A percentile compares a stretch with the other conserved stretches of the same genome.
Conservation (phyloP, 1,140 invertebrate species). For the Hormaphis cornu region DNA sequence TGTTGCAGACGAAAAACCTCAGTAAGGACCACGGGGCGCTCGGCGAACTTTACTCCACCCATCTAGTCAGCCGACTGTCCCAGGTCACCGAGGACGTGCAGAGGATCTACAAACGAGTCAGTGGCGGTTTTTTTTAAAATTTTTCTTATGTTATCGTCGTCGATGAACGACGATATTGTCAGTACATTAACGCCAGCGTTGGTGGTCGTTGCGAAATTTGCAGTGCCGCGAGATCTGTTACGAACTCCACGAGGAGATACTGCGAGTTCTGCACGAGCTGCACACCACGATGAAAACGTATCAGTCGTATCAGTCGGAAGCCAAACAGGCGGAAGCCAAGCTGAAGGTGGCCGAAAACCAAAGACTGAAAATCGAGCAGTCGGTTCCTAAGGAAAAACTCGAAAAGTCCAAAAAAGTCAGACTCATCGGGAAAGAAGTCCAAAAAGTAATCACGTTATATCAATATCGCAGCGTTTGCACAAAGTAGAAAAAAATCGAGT, state of each 20-base stretch:
- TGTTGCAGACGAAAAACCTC: constrained; percentile 77
- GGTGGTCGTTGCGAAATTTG: constrained; percentile 37
- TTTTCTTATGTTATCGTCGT: too few species aligned
- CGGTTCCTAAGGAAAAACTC: constrained; percentile 59
- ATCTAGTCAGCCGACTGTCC: constrained; percentile 68
- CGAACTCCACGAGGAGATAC: constrained; percentile 88
- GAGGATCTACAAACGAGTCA: constrained; percentile 74
- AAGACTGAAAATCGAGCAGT: constrained; percentile 58
- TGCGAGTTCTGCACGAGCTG: constrained; percentile 83
- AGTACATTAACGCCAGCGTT: neutral
- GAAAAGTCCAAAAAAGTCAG: constrained; percentile 76
- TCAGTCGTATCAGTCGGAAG: constrained; percentile 73
- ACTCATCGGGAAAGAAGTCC: constrained; percentile 83
- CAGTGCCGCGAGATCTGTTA: constrained; percentile 86
- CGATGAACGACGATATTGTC: too few species aligned
- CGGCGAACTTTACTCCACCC: constrained; percentile 77
- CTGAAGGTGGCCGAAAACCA: constrained; percentile 71
- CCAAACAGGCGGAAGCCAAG: constrained; percentile 76
- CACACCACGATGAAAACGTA: constrained; percentile 91
- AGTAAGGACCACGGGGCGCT: constrained; percentile 78
- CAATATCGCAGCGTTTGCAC: too few species aligned
- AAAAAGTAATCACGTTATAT: constrained; percentile 57
- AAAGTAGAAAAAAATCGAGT: too few species aligned
- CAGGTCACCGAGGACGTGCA: constrained; percentile 84
- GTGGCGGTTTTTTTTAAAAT: too few species aligned